Base-by-base conservation (phyloP, 2,888 invertebrate species). In the Xestoiulus laeticollis region DNA sequence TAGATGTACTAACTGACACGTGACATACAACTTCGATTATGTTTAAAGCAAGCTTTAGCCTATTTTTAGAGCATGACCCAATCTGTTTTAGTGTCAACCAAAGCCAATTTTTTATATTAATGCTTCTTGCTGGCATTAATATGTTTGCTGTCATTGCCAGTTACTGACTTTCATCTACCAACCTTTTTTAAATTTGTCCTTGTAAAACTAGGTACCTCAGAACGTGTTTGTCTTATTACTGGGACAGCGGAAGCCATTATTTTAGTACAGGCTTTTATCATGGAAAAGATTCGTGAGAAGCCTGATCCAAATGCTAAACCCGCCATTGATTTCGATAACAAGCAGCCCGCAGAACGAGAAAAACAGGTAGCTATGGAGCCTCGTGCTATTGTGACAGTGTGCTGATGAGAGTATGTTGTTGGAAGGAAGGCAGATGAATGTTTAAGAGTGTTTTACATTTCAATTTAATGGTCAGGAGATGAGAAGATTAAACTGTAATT, bases 271-370 rank as follows among this genome's bases (percentile, higher is more conserved):
- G 96, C 96, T 92, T 97, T 98, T 92, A 97, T 98, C 91, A 97
- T 97, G 96, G 97, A 98, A 91, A 98, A 98, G 93, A 98, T 98
- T 90, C 95, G 96, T 91, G 98, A 98, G 92, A 98, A 98, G 92
- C 97, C 98, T 87, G 98, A 98, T 92, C 94, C 96, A 90, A 96
- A 96, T 91, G 95, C 95, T 78, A 95, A 96, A 93, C 95, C 96
- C 43, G 96, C 96, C 90, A 93, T 94, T 88, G 96, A 96, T 89
- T 95, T 95, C 90, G 96, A 96, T 92, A 94, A 95, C 89, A 97
- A 97, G 93, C 95, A 96, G 93, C 95, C 96, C 53, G 91, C 92
- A 33, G 97, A 97, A 91, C 94, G 97, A 91, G 97, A 97, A 91
- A 97, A 97, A 92, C 97, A 97, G 95, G 94, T 94, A 68, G 68